These are phyloP conservation scores for Phyto melanocephala DNA, from an alignment of 2,888 invertebrate genomes.

Conservation along the genomic window DNA sequence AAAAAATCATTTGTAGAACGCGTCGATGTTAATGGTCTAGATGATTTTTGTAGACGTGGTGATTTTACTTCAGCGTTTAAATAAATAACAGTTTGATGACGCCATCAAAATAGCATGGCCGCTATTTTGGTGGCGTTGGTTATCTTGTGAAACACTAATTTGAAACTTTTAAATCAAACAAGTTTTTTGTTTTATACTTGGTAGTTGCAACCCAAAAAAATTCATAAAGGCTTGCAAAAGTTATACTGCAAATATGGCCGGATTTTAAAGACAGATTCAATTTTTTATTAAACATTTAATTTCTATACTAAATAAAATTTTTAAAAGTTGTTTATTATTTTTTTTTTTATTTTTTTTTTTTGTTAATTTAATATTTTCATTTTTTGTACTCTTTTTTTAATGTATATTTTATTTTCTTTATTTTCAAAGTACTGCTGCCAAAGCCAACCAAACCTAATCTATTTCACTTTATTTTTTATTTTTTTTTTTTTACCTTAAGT, in stretches of 20 bases:
- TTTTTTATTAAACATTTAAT: neutral
- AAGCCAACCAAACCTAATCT: conserved; percentile 13
- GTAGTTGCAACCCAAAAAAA: conserved; percentile 2
- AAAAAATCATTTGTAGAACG: too few species aligned
- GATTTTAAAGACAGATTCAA: conserved; percentile 43
- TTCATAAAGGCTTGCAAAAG: conserved; percentile 2
- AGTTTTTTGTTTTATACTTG: too few species aligned
- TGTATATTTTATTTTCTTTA: neutral
- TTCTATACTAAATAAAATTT: conserved; percentile 27
- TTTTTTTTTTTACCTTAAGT: conserved; percentile 21
- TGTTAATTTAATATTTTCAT: conserved; percentile 34
- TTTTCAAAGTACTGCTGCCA: conserved; percentile 20
- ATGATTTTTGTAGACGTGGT: too few species aligned
- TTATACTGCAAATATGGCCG: conserved; percentile 55
- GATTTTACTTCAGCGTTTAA: too few species aligned
- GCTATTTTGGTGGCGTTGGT: too few species aligned
- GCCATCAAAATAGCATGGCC: too few species aligned
- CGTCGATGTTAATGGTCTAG: too few species aligned
- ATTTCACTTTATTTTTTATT: neutral
- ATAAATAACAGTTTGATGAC: too few species aligned
- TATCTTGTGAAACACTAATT: too few species aligned
- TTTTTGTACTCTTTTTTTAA: neutral
- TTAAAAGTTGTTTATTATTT: conserved; percentile 19
- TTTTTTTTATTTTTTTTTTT: conserved; percentile 33
- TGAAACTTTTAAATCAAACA: too few species aligned